Evolutionary conservation across 2,113 vertebrate genomes (phyloP).

Genomic region (Gorsachius goisagi): DNA sequence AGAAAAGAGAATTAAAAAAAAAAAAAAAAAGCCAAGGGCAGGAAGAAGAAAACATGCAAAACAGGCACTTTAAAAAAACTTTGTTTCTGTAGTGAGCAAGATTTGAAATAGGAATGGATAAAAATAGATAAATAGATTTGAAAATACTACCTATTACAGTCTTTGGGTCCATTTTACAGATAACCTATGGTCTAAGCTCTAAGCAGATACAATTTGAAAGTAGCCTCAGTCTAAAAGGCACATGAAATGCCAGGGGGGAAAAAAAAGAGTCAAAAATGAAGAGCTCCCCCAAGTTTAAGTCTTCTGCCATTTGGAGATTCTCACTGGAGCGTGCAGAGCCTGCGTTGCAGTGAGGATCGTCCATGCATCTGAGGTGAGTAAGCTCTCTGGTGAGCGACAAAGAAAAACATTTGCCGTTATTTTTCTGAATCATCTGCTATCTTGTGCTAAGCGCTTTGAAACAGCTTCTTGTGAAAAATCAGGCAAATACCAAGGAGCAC

Average conservation of each 20-base stretch:
- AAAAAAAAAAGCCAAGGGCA: background rate
- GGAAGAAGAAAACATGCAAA: slow-evolving; percentile 4
- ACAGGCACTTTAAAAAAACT: background rate
- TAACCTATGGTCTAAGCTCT: background rate
- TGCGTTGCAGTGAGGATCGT: background rate
- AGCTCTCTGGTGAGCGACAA: background rate
- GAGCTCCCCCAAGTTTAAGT: background rate
- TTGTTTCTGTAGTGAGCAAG: background rate
- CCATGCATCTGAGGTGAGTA: background rate
- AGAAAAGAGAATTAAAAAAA: background rate
- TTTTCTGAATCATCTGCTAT: slow-evolving; percentile 2
- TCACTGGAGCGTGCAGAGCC: background rate
- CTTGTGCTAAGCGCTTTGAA: background rate
- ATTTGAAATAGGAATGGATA: background rate
- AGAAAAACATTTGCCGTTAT: background rate
- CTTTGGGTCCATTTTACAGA: background rate
- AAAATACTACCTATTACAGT: background rate
- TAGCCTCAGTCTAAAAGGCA: background rate
- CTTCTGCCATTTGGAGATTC: background rate
- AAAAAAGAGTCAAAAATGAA: background rate
- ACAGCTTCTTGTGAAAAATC: background rate
- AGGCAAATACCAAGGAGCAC: background rate
- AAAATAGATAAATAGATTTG: background rate
- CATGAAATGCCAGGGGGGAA: background rate
- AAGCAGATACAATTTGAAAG: background rate